Conservation (phyloP, 2,888 invertebrate genomes). For the Drosophila gaucha region DNA sequence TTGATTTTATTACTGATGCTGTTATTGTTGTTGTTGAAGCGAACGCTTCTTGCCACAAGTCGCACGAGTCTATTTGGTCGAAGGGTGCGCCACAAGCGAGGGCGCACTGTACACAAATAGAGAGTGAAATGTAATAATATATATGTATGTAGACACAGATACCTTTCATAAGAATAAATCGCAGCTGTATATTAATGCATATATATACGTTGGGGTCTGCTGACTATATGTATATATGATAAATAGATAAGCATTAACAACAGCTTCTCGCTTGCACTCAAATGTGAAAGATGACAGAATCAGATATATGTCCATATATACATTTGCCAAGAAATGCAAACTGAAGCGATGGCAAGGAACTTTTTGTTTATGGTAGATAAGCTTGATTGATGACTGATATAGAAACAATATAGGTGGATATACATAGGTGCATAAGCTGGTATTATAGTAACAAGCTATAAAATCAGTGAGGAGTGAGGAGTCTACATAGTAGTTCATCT, state of each 20-base stretch:
- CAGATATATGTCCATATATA: not conserved
- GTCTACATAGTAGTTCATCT: too few relatives aligned
- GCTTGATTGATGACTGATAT: not conserved
- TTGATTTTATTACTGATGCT: constrained; percentile 25
- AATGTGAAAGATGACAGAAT: not conserved
- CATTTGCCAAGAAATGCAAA: constrained; percentile 1
- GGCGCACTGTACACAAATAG: constrained; percentile 46
- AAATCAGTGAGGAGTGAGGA: too few relatives aligned
- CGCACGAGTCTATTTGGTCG: constrained; percentile 51
- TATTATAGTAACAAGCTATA: too few relatives aligned
- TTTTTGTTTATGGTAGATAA: not conserved
- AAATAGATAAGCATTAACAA: constrained; percentile 36
- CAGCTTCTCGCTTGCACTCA: constrained; percentile 1
- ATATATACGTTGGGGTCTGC: constrained; percentile 3
- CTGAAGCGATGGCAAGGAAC: constrained; percentile 3
- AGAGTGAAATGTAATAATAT: constrained; percentile 44
- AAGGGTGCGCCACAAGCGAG: constrained; percentile 35
- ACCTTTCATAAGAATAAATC: constrained; percentile 21
- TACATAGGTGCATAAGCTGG: not conserved
- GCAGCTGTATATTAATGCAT: constrained; percentile 30
- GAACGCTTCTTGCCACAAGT: constrained; percentile 55
- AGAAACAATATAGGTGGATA: not conserved
- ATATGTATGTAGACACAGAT: not conserved
- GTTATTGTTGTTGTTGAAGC: constrained; percentile 27
- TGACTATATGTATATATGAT: constrained; percentile 15